These are phyloP conservation scores for Caprella mutica DNA, from an alignment of 2,888 invertebrate genomes.

Conservation along the genomic window DNA sequence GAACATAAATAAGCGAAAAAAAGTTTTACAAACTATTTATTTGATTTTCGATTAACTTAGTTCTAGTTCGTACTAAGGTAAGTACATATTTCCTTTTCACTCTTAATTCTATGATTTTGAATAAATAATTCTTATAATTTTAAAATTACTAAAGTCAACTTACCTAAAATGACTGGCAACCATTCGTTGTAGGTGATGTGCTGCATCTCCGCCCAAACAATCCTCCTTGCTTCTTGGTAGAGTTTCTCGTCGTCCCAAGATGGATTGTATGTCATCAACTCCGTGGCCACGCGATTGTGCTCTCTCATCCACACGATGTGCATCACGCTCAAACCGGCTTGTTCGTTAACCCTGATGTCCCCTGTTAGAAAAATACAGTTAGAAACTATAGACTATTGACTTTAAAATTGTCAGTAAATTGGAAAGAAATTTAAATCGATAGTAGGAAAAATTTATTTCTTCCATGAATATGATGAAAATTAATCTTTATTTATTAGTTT, in stretches of 20 bases:
- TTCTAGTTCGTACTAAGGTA: not conserved
- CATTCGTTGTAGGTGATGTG: too few species aligned
- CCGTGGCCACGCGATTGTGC: constrained; percentile 45
- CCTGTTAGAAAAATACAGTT: too few species aligned
- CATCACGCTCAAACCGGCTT: constrained; percentile 43
- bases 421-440: too few species aligned
- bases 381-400: too few species aligned
- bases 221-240: constrained; percentile 45
- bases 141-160: too few species aligned
- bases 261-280: constrained; percentile 41
- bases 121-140: not conserved
- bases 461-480: too few species aligned
- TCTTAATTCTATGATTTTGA: not conserved
- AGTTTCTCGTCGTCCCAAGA: constrained; percentile 45
- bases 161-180: constrained; percentile 43
- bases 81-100: not conserved
- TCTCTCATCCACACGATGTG: constrained; percentile 46
- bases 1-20: not conserved
- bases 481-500: too few species aligned
- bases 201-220: constrained; percentile 44
- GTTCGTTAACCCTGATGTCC: constrained; percentile 44
- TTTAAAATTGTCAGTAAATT: too few species aligned
- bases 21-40: not conserved
- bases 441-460: too few species aligned
- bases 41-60: not conserved